These are phyloP conservation scores for Dipodomys spectabilis DNA, from an alignment of 2,113 vertebrate species.

Conservation along the genomic window DNA sequence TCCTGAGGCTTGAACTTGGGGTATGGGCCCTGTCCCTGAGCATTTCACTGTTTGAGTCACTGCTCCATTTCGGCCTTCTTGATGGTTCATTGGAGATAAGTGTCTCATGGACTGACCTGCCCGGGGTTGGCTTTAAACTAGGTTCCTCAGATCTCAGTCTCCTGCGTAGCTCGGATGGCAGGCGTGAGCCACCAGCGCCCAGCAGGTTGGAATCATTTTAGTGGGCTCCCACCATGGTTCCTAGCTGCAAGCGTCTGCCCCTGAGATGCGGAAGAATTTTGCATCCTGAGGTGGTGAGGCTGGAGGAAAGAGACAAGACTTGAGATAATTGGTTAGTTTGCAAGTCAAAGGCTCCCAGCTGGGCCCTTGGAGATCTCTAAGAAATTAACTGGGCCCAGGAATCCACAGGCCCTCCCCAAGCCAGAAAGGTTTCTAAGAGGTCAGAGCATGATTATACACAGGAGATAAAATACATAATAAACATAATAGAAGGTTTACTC, in stretches of 20 bases:
- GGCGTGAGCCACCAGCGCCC: no score
- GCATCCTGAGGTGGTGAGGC: neutral
- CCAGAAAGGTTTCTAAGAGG: neutral
- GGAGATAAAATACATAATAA: neutral
- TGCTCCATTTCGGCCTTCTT: no score
- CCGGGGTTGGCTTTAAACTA: no score
- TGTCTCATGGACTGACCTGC: no score
- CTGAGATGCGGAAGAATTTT: neutral
- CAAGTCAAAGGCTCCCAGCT: conserved; percentile 18
- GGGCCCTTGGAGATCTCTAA: neutral
- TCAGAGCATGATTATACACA: conserved; percentile 3
- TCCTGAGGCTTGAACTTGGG: no score
- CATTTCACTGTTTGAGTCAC: no score
- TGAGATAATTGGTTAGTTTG: neutral
- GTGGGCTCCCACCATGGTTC: neutral
- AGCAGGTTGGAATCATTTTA: neutral
- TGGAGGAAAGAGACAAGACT: neutral
- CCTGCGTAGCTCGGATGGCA: no score
- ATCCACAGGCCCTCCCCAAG: neutral
- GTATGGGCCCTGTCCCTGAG: no score
- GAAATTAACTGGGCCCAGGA: neutral
- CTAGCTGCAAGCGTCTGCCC: neutral
- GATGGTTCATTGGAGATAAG: no score
- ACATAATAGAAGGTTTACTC: neutral
- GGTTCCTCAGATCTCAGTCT: no score